Conservation (phyloP, 2,797 vertebrate genomes). For the Nothura maculosa region DNA sequence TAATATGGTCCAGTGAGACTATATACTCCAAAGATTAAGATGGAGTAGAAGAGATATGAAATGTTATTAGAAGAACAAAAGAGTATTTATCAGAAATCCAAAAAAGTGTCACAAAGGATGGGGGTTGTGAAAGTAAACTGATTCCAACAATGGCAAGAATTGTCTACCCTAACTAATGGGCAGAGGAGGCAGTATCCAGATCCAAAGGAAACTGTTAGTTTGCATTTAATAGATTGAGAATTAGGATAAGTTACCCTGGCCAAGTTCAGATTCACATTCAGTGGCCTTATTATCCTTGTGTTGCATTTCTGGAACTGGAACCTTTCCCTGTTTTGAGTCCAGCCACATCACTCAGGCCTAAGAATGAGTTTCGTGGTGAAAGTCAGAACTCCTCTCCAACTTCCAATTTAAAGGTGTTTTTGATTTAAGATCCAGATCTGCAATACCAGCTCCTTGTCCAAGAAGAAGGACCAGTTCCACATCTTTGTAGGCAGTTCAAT, state of each 20-base stretch:
- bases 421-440: background rate
- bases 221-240: background rate
- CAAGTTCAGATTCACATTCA: background rate
- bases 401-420: background rate
- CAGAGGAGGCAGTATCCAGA: background rate
- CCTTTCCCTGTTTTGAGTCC: background rate
- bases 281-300: background rate
- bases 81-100: background rate
- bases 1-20: background rate
- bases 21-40: background rate
- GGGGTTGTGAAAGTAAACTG: background rate
- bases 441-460: background rate
- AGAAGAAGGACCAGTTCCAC: background rate
- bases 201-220: conserved; percentile 4
- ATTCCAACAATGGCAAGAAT: conserved; percentile 1
- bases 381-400: background rate
- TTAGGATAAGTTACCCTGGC: background rate
- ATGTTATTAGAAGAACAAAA: conserved; percentile 41
- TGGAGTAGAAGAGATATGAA: conserved; percentile 39
- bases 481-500: background rate
- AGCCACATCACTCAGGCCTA: background rate
- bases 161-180: background rate
- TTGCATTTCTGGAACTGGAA: conserved; percentile 1
- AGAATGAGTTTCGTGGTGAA: background rate
- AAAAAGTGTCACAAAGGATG: background rate